A percentile compares a stretch with the other conserved stretches of the same genome.
Evolutionary conservation across 2,113 vertebrate genomes (phyloP).

Genomic region (Hiodon tergisus): DNA sequence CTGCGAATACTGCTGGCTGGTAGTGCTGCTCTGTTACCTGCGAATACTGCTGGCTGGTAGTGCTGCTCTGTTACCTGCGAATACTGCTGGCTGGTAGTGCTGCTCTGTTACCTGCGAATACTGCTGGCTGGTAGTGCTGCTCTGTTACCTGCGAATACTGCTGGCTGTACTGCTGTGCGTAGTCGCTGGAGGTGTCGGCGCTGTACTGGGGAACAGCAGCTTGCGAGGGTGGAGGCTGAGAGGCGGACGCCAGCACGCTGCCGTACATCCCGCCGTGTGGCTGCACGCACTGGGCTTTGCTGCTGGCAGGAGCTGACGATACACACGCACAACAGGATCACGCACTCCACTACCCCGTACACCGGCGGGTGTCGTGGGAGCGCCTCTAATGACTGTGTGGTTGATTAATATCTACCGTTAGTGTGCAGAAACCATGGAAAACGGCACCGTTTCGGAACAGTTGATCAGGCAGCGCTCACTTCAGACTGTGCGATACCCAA

Average conservation of each 20-base stretch:
- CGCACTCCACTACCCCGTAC: background rate
- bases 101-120: background rate
- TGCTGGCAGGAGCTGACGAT: constrained; percentile 59
- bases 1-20: background rate
- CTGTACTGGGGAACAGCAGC: constrained; percentile 56
- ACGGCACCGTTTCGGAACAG: too few species aligned
- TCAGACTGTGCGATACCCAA: too few species aligned
- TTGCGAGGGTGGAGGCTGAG: constrained; percentile 63
- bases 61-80: constrained; percentile 4
- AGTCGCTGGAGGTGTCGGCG: constrained; percentile 67
- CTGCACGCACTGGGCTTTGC: constrained; percentile 62
- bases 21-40: background rate
- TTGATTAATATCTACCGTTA: too few species aligned
- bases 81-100: background rate
- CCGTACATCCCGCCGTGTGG: constrained; percentile 59
- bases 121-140: background rate
- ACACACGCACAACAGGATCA: constrained; percentile 5
- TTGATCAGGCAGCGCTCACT: too few species aligned
- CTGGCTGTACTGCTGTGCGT: constrained; percentile 72
- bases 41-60: too few species aligned
- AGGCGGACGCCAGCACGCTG: constrained; percentile 58
- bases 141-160: constrained; percentile 65
- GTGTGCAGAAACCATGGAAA: too few species aligned
- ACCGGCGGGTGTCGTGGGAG: too few species aligned
- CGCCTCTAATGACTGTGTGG: too few species aligned